Base-by-base conservation (phyloP, 2,888 invertebrate genomes). In the Rhamnusium bicolor region DNA sequence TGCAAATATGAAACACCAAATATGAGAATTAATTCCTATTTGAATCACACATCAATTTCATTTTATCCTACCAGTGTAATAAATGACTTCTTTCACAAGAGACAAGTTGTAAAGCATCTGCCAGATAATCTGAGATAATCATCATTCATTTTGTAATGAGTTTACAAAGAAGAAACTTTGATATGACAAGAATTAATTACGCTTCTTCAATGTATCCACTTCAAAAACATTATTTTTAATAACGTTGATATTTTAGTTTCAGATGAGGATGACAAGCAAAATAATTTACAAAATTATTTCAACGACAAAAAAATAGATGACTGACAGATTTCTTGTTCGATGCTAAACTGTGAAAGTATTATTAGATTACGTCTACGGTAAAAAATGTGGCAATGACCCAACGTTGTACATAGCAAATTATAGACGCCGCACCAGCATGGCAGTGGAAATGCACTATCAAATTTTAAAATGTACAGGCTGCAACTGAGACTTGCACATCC, bases 321-420 rank as follows among this genome's bases (percentile, higher is more conserved):
- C 58, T 58, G 58, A 58, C 58, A 58, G 58, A n/a, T 27, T 58
- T 58, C 58, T 58, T 27, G 32, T 27, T 32, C 58, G 58, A 58
- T 27, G 58, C 32, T 58, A 58, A 58, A 58, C 58, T 58, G 58
- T 58, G 58, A 58, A 58, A 58, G 29, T 58, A 58, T 58, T 58
- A 58, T 58, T 58, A 58, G 58, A 32, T 58, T 29, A 58, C 58
- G 24, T 56, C 16, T 27, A 58, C 29, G 16, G 16, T 14, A 58
- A 58, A 58, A 29, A 29, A 29, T 29, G 58, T 32, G 58, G 58
- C 58, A 58, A 58, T 58, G 58, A 58, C 58, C 58, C 58, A 58
- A 32, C 19, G 40, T n/a, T n/a, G 40, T 40, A 40, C 40, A 40
- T 40, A 40, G n/a, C n/a, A 40, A 12, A 12, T n/a, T 12, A 40